These are phyloP conservation scores for Acomys russatus DNA, from an alignment of 2,797 vertebrate species.

Conservation along the genomic window DNA sequence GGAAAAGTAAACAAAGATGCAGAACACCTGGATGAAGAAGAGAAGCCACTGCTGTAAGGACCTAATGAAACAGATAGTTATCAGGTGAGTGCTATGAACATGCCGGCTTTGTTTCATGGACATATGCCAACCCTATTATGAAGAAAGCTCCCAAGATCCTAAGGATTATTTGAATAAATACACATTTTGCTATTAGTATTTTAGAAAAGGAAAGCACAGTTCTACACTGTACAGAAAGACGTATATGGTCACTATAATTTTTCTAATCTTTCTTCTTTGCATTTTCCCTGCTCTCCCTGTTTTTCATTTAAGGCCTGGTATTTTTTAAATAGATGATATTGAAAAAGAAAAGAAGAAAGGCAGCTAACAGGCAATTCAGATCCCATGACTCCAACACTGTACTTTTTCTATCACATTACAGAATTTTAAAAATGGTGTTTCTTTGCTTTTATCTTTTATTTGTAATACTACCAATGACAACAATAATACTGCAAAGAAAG, in stretches of 20 bases:
- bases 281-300: not conserved
- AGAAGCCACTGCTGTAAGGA: not conserved
- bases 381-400: not conserved
- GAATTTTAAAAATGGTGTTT: slow-evolving; percentile 26
- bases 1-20: slow-evolving; percentile 36
- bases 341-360: not conserved
- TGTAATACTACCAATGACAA: slow-evolving; percentile 10
- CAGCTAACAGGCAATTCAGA: not conserved
- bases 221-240: slow-evolving; percentile 39
- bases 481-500: slow-evolving; percentile 19
- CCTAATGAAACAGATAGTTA: slow-evolving; percentile 5
- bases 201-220: not conserved
- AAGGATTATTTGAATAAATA: slow-evolving; percentile 32
- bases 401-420: slow-evolving; percentile 4
- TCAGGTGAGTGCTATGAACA: not conserved
- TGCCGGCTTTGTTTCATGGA: not conserved
- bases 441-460: slow-evolving; percentile 46
- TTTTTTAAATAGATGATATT: slow-evolving; percentile 35
- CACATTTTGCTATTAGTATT: not conserved
- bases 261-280: slow-evolving; percentile 15
- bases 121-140: slow-evolving; percentile 6
- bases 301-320: not conserved
- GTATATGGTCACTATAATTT: not conserved
- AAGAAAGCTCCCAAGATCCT: slow-evolving; percentile 18
- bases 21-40: slow-evolving; percentile 6